Conservation (phyloP, 2,113 vertebrate species). For the Planiliza haematocheilus region DNA sequence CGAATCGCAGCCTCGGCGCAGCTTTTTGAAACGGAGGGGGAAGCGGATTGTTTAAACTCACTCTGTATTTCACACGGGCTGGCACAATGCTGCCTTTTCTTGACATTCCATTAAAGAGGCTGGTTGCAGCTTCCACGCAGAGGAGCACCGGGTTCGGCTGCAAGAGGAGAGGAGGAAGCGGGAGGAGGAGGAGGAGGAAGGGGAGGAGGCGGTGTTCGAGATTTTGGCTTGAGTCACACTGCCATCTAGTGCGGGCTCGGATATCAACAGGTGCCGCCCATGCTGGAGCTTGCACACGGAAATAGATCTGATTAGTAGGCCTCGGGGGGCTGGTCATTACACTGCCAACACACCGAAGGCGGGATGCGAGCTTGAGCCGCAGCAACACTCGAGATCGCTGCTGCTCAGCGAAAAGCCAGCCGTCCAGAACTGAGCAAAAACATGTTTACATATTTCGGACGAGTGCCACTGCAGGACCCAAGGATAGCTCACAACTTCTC, state of each 20-base stretch:
- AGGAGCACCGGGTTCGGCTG: constrained; percentile 33
- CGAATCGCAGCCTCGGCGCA: constrained; percentile 33
- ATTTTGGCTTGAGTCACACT: constrained; percentile 72
- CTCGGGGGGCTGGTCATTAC: neutral
- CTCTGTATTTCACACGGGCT: constrained; percentile 75
- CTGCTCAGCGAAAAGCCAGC: constrained; percentile 3
- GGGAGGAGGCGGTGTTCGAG: neutral
- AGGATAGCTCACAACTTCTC: constrained; percentile 10
- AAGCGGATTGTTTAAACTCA: constrained; percentile 67
- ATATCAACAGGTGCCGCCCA: constrained; percentile 39
- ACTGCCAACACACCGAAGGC: neutral
- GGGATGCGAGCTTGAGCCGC: constrained; percentile 1
- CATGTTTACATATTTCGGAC: neutral
- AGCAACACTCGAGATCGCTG: neutral
- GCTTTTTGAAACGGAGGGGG: constrained; percentile 33
- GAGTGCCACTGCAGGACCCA: neutral
- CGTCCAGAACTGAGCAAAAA: neutral
- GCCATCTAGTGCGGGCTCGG: constrained; percentile 79
- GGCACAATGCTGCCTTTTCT: constrained; percentile 71
- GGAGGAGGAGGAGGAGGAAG: neutral
- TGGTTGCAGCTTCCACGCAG: constrained; percentile 58
- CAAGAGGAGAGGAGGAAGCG: neutral
- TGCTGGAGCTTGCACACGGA: constrained; percentile 22
- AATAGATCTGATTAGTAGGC: neutral
- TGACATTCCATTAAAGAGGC: constrained; percentile 79